Percentiles rank a stretch among this genome's conserved stretches.
phyloP scores from a whole-genome alignment of 2,797 vertebrate genomes.

The Thunnus albacares region DNA sequence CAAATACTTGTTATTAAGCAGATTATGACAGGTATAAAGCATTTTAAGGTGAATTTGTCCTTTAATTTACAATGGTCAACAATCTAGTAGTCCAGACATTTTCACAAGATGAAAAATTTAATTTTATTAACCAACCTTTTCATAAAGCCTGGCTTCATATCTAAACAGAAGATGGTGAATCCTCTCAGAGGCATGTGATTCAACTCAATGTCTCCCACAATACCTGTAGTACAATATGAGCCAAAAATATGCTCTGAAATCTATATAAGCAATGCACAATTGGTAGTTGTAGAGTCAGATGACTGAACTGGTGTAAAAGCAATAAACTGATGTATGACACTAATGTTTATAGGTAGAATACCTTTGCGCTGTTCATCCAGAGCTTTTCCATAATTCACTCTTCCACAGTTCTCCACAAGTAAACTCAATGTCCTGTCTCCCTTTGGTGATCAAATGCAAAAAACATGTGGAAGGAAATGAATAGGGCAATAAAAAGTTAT shows the following conservation, averaged over 20 bases:
- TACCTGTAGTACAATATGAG: constrained; percentile 83
- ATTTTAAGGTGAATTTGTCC: neutral
- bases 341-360: constrained; percentile 53
- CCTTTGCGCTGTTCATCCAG: constrained; percentile 94
- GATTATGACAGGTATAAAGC: neutral
- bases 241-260: neutral
- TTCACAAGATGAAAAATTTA: neutral
- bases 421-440: constrained; percentile 88
- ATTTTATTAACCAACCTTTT: constrained; percentile 85
- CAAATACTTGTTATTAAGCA: neutral
- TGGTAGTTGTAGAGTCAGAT: neutral
- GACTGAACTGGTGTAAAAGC: neutral
- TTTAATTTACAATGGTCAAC: neutral
- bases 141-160: constrained; percentile 92
- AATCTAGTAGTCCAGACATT: neutral
- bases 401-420: constrained; percentile 93
- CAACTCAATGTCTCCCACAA: constrained; percentile 92
- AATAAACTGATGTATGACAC: constrained; percentile 8
- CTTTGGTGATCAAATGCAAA: constrained; percentile 82
- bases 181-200: constrained; percentile 88
- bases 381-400: constrained; percentile 92
- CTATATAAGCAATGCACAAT: neutral
- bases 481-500: constrained; percentile 17
- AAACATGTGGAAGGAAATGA: constrained; percentile 19
- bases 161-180: constrained; percentile 92